Percentiles rank a stretch among this genome's conserved stretches.
These are phyloP conservation scores for Sphaeridia pumilis DNA, from an alignment of 2,888 invertebrate species.

Conservation along the genomic window DNA sequence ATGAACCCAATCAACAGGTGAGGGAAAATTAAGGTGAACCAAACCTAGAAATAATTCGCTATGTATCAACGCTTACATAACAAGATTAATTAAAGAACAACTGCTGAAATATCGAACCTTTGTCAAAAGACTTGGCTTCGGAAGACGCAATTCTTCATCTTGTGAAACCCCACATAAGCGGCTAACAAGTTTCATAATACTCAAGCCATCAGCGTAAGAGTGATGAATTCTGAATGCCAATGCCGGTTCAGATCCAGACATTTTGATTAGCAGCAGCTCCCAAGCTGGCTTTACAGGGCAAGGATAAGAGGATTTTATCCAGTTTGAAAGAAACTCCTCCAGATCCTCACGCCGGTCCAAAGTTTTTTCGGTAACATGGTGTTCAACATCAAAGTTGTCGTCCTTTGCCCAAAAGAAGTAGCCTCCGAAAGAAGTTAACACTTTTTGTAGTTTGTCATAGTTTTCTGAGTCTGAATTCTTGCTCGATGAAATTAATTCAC, in stretches of 20 bases:
- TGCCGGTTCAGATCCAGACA: background rate
- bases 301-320: constrained; percentile 6
- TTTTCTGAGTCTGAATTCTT: background rate
- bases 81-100: background rate
- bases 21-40: background rate
- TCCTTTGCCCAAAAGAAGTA: constrained; percentile 7
- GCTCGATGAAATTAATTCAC: background rate
- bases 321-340: background rate
- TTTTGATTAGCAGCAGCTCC: constrained; percentile 4
- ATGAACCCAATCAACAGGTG: background rate
- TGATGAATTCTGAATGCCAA: constrained; percentile 13
- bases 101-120: background rate
- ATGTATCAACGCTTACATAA: too few relatives aligned
- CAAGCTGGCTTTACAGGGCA: constrained; percentile 3
- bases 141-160: background rate
- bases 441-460: background rate
- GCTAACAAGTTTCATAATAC: constrained; percentile 1
- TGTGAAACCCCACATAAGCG: background rate
- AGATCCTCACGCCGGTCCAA: background rate
- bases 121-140: background rate
- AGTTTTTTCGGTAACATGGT: background rate
- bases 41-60: background rate
- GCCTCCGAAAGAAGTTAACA: constrained; percentile 4
- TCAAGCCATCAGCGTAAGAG: constrained; percentile 8
- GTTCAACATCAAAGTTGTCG: background rate